These are phyloP conservation scores for Motacilla tschutschensis DNA, from an alignment of 2,113 vertebrate species.

Conservation along the genomic window DNA sequence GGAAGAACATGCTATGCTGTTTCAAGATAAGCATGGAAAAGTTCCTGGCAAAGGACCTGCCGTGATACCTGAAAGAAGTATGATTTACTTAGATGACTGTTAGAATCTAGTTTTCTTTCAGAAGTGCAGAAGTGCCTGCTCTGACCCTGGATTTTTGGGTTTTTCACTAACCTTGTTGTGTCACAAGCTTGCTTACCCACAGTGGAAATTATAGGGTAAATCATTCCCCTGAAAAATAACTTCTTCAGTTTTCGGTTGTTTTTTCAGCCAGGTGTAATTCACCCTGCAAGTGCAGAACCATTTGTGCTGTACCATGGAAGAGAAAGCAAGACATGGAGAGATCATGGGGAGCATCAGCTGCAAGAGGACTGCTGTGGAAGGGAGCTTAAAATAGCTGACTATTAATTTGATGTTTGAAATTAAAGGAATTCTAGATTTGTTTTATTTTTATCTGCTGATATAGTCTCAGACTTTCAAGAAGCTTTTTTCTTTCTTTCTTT, in stretches of 20 bases:
- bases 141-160: background rate
- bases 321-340: background rate
- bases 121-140: background rate
- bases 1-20: fast-evolving
- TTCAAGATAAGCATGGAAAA: background rate
- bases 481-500: background rate
- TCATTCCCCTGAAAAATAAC: background rate
- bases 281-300: background rate
- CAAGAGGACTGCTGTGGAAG: background rate
- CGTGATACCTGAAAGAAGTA: background rate
- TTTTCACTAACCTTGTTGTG: background rate
- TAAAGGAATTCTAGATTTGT: background rate
- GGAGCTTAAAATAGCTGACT: background rate
- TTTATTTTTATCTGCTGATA: background rate
- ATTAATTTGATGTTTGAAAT: background rate
- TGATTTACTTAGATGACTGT: background rate
- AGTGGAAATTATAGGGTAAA: background rate
- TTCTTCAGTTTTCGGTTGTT: background rate
- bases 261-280: background rate
- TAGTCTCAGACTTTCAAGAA: background rate
- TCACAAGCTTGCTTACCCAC: background rate
- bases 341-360: background rate
- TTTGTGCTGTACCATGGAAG: background rate
- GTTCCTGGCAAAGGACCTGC: background rate
- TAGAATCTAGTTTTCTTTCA: background rate